Evolutionary conservation across 2,113 vertebrate species (phyloP), one percentile per base, ranked within the genome.

Genomic region (Dolichotis patagonum): DNA sequence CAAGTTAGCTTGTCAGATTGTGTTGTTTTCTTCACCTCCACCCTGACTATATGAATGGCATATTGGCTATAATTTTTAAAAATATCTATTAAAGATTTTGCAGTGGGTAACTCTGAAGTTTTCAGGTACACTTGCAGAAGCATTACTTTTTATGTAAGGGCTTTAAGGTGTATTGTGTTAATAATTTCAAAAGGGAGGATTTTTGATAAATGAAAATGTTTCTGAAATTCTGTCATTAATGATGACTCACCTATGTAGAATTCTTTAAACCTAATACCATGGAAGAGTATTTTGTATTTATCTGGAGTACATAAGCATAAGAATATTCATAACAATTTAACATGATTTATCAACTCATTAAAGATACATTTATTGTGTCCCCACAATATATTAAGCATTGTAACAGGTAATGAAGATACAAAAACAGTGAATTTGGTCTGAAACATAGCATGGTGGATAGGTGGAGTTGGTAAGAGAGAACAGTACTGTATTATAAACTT

Each of bases 181-280:
- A 82, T 86, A 52, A 85, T 88, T 91, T 91, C 32, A 80, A 92
- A 94, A 96, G 20, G 65, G 92, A 43, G 32, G 3, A n/a, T 14
- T 62, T 92, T 60, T 28, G 63, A 62, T 67, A 28, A 90, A 88
- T 82, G 38, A 90, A 95, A 78, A 26, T 6, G 46, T 11, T 86
- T n/a, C 35, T 65, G 12, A 96, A 96, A 92, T 83, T 84, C 46
- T 77, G 56, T 84, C 46, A 86, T 71, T 91, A 94, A 96, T 41
- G 26, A 82, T 88, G 28, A 32, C 7, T 95, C 43, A 90, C 41
- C 69, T 96, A 67, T 43, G 38, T 3, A 41, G 56, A 95, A 90
- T 96, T 81, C 93, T 83, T 91, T 89, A 78, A 85, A 67, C 60
- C 28, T n/a, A 91, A 73, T 69, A 28, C 13, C 13, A 67, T n/a